These are phyloP conservation scores for Ericerus pela DNA, from an alignment of 1,140 invertebrate species.

Conservation along the genomic window DNA sequence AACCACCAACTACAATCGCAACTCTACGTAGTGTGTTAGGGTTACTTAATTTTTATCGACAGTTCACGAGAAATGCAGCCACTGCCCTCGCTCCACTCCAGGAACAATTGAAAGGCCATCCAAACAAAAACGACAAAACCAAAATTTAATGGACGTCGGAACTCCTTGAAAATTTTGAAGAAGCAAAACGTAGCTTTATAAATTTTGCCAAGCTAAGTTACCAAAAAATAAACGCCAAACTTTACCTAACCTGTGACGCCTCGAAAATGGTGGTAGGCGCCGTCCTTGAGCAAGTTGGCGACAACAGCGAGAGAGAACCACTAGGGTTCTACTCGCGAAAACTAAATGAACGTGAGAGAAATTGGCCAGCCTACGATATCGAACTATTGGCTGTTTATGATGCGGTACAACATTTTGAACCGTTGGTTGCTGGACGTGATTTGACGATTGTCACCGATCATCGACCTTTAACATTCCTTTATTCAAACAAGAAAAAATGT, in stretches of 20 bases:
- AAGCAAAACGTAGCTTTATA: conserved; percentile 22
- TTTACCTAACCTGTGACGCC: conserved; percentile 20
- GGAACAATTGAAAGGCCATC: conserved; percentile 18
- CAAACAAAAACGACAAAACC: not conserved
- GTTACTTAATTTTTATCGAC: conserved; percentile 27
- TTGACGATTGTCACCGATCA: conserved; percentile 32
- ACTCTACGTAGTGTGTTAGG: conserved; percentile 24
- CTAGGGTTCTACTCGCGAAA: conserved; percentile 31
- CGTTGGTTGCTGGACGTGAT: conserved; percentile 30
- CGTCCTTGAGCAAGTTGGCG: conserved; percentile 20
- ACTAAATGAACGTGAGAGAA: conserved; percentile 25
- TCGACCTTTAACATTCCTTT: conserved; percentile 28
- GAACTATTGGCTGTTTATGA: conserved; percentile 34
- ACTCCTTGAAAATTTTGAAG: conserved; percentile 18
- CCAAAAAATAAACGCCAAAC: not conserved
- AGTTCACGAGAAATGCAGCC: conserved; percentile 23
- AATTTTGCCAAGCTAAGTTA: conserved; percentile 18
- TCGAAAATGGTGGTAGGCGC: conserved; percentile 22
- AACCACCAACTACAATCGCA: conserved; percentile 19
- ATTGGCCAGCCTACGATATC: conserved; percentile 31
- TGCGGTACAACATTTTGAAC: conserved; percentile 30
- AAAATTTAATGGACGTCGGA: conserved; percentile 11
- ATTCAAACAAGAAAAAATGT: too few relatives aligned
- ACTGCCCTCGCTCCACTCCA: too few relatives aligned
- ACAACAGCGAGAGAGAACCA: conserved; percentile 23